Conservation (phyloP, 2,888 invertebrate species). For the Cyclophora punctaria region DNA sequence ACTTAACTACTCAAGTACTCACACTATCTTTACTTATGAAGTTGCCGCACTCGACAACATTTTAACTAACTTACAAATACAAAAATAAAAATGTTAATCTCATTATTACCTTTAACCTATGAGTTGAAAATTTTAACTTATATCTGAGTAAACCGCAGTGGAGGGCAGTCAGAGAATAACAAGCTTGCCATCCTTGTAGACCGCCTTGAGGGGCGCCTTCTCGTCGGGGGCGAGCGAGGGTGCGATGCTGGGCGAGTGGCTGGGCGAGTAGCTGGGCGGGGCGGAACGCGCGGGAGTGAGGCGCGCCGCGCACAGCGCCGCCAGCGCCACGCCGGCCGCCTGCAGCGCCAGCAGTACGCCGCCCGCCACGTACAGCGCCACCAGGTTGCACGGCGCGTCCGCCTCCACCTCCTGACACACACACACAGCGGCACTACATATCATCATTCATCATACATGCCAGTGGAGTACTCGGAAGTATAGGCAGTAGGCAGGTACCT, state of each 20-base stretch:
- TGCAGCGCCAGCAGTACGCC: slow-evolving; percentile 31
- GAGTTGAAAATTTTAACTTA: no score
- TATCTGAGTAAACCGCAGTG: not conserved
- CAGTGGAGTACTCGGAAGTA: no score
- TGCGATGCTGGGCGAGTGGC: not conserved
- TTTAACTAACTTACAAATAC: no score
- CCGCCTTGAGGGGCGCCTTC: slow-evolving; percentile 30
- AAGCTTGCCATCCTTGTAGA: slow-evolving; percentile 37
- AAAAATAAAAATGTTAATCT: no score
- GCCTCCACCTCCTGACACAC: slow-evolving; percentile 36
- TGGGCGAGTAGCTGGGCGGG: slow-evolving; percentile 4
- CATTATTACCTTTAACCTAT: no score
- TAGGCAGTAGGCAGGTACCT: slow-evolving; percentile 17
- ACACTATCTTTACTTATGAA: no score
- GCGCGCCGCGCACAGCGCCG: slow-evolving; percentile 13
- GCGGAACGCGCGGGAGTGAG: slow-evolving; percentile 4
- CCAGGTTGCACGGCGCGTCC: slow-evolving; percentile 40
- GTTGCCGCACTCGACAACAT: no score
- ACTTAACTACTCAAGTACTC: no score
- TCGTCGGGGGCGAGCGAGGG: slow-evolving; percentile 21
- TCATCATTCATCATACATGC: no score
- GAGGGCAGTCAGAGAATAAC: slow-evolving; percentile 26
- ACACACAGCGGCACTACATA: not conserved
- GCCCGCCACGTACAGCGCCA: slow-evolving; percentile 20
- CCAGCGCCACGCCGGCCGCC: slow-evolving; percentile 26